Evolutionary conservation across 2,113 vertebrate species (phyloP), one percentile per base, ranked within the genome.

Genomic region (Tachycineta bicolor): DNA sequence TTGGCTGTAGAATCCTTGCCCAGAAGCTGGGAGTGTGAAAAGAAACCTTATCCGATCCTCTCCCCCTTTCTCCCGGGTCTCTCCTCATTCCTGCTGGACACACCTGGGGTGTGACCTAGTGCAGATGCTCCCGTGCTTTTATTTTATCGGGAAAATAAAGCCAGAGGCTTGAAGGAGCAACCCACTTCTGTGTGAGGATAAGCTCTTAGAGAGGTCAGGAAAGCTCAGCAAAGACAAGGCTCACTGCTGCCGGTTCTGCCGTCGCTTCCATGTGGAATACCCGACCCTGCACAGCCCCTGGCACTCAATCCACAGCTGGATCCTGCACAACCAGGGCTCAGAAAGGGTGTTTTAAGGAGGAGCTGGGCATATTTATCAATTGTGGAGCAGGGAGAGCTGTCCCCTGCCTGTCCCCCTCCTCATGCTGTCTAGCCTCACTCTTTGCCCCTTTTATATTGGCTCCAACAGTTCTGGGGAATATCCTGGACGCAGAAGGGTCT

Each of bases 241-340:
- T 79, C 80, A 6, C 6, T 39, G 46, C 25, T 14, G 63, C 34
- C 0, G 0, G 26, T 14, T 33, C 67, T 71, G n/a, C 58, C 23
- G 50, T 24, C 0, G 0, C 18, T 85, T 43, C 55, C 70, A 34
- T 0, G 1, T 6, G n/a, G 18, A 80, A 46, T 1, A 28, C 4
- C 28, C 0, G 23, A 63, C 8, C 34, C 58, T 6, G 7, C 47
- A 24, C 31, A 53, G 46, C 46, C 37, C 43, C 44, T 1, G 2
- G 73, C 12, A 29, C 37, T 29, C 47, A 23, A 5, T 4, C 22
- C 68, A 8, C 1, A 6, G 37, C 46, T 18, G 21, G 5, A 41
- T 71, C 13, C 22, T 15, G 22, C 85, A 29, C 64, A 46, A 3
- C 9, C 49, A 43, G 46, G 25, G 34, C 81, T 83, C 70, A 14